Conservation (phyloP, 2,113 vertebrate genomes). For the Acanthisitta chloris region DNA sequence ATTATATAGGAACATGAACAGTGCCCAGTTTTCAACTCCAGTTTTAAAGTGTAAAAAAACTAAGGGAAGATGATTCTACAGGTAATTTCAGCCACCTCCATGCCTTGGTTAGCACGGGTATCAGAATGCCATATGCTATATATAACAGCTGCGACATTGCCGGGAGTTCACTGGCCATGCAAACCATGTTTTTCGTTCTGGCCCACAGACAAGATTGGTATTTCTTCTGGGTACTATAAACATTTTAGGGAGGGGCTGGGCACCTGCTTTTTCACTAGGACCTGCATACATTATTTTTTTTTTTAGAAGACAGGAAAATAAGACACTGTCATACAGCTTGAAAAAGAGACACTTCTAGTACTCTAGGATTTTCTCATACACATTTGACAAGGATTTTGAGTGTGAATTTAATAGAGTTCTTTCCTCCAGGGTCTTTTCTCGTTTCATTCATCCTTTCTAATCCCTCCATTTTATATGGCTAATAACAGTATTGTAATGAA, state of each 20-base stretch:
- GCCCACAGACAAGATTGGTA: neutral
- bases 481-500: slow-evolving; percentile 29
- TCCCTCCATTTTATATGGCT: neutral
- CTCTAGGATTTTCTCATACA: neutral
- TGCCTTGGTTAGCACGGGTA: neutral
- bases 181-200: neutral
- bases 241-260: neutral
- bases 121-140: slow-evolving; percentile 14
- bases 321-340: neutral
- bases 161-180: neutral
- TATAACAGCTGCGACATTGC: slow-evolving; percentile 27
- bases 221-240: neutral
- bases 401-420: neutral
- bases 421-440: slow-evolving; percentile 3
- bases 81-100: neutral
- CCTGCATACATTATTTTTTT: neutral
- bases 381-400: neutral
- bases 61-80: neutral
- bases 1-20: neutral
- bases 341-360: neutral
- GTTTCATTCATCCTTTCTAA: slow-evolving; percentile 35
- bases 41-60: neutral
- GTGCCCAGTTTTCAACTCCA: neutral
- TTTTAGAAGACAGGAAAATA: neutral
- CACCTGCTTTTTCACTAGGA: neutral